These are phyloP conservation scores for Pseudomyrmex pallidus DNA, from an alignment of 1,140 invertebrate genomes.

Conservation along the genomic window DNA sequence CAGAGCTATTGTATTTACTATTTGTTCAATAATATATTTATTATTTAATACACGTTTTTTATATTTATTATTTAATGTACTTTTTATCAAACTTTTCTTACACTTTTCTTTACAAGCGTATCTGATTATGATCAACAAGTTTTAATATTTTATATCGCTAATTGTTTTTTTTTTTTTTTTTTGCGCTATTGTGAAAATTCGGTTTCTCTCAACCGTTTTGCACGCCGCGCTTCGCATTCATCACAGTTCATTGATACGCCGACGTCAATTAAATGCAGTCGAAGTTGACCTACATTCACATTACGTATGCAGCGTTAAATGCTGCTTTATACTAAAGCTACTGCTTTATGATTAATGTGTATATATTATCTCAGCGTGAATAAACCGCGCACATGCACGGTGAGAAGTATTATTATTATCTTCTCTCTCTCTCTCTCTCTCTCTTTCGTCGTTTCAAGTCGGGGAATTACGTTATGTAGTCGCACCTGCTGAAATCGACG, in stretches of 20 bases:
- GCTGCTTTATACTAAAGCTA: background rate
- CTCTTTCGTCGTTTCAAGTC: conserved; percentile 19
- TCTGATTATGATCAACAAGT: background rate
- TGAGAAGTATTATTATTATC: too few species aligned
- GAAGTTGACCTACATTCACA: background rate
- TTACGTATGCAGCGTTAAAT: background rate
- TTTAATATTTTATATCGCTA: background rate
- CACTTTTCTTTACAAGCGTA: background rate
- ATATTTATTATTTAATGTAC: too few species aligned
- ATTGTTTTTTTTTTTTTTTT: background rate
- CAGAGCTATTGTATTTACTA: too few species aligned
- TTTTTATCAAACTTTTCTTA: background rate
- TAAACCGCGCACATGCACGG: background rate
- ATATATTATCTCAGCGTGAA: background rate
- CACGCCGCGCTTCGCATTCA: background rate
- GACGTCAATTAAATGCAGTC: background rate
- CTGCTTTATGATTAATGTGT: background rate
- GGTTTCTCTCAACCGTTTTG: too few species aligned
- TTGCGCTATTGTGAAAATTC: too few species aligned
- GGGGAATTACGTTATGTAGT: conserved; percentile 58
- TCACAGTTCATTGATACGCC: background rate
- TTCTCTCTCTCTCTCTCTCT: conserved; percentile 7
- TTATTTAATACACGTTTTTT: too few species aligned
- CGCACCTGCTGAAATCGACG: conserved; percentile 48
- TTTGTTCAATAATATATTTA: too few species aligned